Evolutionary conservation across 2,113 vertebrate species (phyloP).

Genomic region (Odontophorus gujanensis): DNA sequence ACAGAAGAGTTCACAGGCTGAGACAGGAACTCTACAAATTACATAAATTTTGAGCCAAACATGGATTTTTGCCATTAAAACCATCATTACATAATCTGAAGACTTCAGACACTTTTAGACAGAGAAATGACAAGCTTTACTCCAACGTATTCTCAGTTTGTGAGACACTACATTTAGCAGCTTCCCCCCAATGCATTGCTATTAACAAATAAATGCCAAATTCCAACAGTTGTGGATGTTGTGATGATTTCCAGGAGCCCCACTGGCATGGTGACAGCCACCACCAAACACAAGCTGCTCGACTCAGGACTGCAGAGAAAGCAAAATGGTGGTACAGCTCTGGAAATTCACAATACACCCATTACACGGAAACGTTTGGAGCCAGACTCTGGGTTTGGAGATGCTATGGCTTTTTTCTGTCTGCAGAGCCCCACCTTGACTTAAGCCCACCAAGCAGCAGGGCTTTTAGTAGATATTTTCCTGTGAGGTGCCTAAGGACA

Average conservation of each 20-base stretch:
- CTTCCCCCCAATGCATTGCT: not conserved
- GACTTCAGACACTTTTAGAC: not conserved
- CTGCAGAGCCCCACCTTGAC: not conserved
- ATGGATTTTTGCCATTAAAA: not conserved
- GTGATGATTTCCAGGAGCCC: constrained; percentile 17
- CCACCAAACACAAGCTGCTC: not conserved
- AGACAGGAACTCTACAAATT: not conserved
- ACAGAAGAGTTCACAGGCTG: not conserved
- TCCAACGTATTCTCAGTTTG: not conserved
- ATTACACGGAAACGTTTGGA: not conserved
- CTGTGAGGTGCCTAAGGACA: too few species aligned
- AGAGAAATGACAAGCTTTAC: not conserved
- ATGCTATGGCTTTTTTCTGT: not conserved
- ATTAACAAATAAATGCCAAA: constrained; percentile 14
- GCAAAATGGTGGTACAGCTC: not conserved
- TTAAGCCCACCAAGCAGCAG: not conserved
- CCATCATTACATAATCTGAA: not conserved
- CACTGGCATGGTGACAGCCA: not conserved
- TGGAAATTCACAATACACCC: not conserved
- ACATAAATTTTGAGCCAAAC: not conserved
- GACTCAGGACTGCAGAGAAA: not conserved
- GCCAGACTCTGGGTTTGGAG: not conserved
- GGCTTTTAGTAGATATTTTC: not conserved
- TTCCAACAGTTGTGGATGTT: not conserved
- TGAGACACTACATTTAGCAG: not conserved